Evolutionary conservation across 2,113 vertebrate species (phyloP).

Genomic region (Channa maculata): DNA sequence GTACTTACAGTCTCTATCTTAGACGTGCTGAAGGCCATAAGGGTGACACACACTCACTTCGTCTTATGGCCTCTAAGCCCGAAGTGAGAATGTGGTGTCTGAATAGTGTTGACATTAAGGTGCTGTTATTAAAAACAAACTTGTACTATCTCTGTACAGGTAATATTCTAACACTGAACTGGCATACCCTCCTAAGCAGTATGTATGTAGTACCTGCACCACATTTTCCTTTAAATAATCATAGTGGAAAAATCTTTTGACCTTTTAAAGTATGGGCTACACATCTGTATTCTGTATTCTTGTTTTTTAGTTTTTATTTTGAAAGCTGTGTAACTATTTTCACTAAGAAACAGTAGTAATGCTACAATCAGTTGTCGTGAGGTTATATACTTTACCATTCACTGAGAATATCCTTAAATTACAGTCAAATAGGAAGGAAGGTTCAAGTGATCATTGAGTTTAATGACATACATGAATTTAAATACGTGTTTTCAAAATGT

Average conservation of each 20-base stretch:
- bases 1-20: conserved; percentile 31
- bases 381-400: background rate
- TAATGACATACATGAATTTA: background rate
- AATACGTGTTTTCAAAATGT: too few species aligned
- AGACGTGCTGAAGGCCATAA: conserved; percentile 17
- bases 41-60: conserved; percentile 33
- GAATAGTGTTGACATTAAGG: conserved; percentile 11
- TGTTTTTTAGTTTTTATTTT: background rate
- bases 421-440: background rate
- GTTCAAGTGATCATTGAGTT: background rate
- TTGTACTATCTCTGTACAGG: conserved; percentile 15
- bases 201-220: background rate
- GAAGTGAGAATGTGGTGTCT: background rate
- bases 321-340: background rate
- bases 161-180: conserved; percentile 1
- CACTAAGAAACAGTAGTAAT: background rate
- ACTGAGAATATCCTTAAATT: too few species aligned
- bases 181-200: conserved; percentile 3
- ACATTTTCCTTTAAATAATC: background rate
- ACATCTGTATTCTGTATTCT: background rate
- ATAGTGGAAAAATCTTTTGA: background rate
- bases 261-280: too few species aligned
- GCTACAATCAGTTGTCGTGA: background rate
- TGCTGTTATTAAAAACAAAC: conserved; percentile 23
- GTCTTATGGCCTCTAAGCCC: conserved; percentile 16